phyloP scores from a whole-genome alignment of 2,797 vertebrate genomes.

The Artibeus jamaicensis region DNA sequence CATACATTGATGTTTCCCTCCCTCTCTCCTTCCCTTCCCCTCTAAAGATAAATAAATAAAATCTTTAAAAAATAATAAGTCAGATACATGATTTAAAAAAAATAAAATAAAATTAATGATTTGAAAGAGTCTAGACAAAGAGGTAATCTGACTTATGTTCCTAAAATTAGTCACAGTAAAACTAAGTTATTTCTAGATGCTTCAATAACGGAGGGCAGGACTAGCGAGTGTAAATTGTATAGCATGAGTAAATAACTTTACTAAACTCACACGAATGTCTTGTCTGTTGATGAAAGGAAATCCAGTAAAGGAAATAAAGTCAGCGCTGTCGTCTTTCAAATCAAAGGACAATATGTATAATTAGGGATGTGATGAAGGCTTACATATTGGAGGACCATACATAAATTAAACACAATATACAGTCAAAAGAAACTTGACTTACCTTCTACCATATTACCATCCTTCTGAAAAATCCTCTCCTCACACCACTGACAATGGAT shows the following conservation, averaged over 20 bases:
- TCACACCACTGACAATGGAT: slow-evolving; percentile 99
- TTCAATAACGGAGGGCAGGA: not conserved
- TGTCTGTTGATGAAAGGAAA: slow-evolving; percentile 60
- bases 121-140: slow-evolving; percentile 30
- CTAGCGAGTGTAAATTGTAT: not conserved
- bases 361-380: slow-evolving; percentile 37
- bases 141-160: slow-evolving; percentile 17
- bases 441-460: slow-evolving; percentile 95
- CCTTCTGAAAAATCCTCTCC: slow-evolving; percentile 94
- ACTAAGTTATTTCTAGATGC: slow-evolving; percentile 55
- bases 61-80: too few species aligned
- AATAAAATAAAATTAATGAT: slow-evolving; percentile 46
- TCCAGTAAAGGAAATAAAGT: slow-evolving; percentile 60
- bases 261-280: slow-evolving; percentile 56
- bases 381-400: not conserved
- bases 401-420: not conserved
- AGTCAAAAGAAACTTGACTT: slow-evolving; percentile 41
- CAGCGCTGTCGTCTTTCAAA: slow-evolving; percentile 63
- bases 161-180: slow-evolving; percentile 59
- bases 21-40: too few species aligned
- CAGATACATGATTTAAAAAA: too few species aligned
- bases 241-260: slow-evolving; percentile 49
- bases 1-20: too few species aligned
- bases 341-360: slow-evolving; percentile 52
- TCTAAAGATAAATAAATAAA: too few species aligned